A percentile compares a stretch with the other conserved stretches of the same genome.
phyloP scores from a whole-genome alignment of 2,888 invertebrate genomes.

The Epirrhoe alternata region DNA sequence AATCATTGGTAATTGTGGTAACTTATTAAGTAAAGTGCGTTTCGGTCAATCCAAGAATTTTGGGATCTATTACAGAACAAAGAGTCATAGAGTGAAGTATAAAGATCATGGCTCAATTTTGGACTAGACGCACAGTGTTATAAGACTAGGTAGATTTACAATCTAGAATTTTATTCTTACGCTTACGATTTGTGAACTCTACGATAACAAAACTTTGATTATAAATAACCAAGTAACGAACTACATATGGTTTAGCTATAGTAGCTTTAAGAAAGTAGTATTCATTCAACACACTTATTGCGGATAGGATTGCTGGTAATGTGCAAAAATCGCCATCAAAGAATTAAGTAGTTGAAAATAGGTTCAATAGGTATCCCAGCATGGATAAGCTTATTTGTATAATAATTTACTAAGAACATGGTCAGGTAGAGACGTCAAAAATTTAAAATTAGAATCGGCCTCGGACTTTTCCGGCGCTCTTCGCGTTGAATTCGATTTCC shows the following conservation, averaged over 20 bases:
- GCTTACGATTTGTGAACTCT: not conserved
- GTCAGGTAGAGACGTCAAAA: not conserved
- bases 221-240: too few species aligned
- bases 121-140: conserved; percentile 44
- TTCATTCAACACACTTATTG: not conserved
- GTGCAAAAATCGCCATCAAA: not conserved
- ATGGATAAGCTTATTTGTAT: not conserved
- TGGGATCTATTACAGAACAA: conserved; percentile 2
- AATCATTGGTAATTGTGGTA: conserved; percentile 14
- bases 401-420: not conserved
- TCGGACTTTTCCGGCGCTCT: conserved; percentile 24
- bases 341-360: not conserved
- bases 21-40: conserved; percentile 9
- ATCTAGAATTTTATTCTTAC: conserved; percentile 9
- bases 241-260: not conserved
- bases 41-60: conserved; percentile 4
- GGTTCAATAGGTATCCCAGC: not conserved
- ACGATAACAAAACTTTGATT: too few species aligned
- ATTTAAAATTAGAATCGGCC: conserved; percentile 22
- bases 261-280: too few species aligned
- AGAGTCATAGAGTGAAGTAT: not conserved
- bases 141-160: conserved; percentile 14
- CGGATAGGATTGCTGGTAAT: not conserved
- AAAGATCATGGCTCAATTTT: conserved; percentile 38
- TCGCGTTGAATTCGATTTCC: conserved; percentile 57